A percentile compares a stretch with the other conserved stretches of the same genome.
Evolutionary conservation across 2,113 vertebrate genomes (phyloP).

Genomic region (Tupaia chinensis): DNA sequence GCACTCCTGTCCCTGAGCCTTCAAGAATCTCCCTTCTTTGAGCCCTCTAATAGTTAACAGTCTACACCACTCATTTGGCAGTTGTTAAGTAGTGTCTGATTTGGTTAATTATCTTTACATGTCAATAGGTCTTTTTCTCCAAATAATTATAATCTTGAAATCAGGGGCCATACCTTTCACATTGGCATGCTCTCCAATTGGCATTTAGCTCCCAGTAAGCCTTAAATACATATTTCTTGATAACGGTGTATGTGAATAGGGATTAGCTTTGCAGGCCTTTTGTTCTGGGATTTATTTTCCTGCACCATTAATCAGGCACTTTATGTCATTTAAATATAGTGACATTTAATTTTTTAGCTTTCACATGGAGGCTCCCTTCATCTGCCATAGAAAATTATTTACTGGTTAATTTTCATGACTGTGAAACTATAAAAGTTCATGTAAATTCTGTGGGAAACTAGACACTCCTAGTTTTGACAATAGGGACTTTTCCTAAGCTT

Average conservation of each 20-base stretch:
- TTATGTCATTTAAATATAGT: constrained; percentile 60
- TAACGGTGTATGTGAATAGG: constrained; percentile 47
- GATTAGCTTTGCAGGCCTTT: constrained; percentile 66
- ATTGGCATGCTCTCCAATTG: background rate
- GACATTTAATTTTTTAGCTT: constrained; percentile 66
- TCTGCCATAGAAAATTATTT: constrained; percentile 38
- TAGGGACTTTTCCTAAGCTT: background rate
- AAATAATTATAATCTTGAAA: constrained; percentile 52
- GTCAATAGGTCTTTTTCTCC: constrained; percentile 45
- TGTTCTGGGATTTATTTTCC: constrained; percentile 68
- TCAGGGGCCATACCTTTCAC: background rate
- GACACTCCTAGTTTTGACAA: background rate
- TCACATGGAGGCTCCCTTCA: background rate
- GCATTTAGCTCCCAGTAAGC: constrained; percentile 49
- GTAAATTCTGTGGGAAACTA: background rate
- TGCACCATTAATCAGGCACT: constrained; percentile 54
- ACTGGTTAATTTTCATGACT: constrained; percentile 27
- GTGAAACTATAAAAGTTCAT: background rate
- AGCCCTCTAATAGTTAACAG: background rate
- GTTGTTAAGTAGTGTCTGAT: background rate
- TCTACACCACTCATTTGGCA: constrained; percentile 14
- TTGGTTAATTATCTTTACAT: constrained; percentile 51
- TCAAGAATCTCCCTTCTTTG: background rate
- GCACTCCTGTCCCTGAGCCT: background rate
- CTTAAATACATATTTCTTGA: constrained; percentile 66